Evolutionary conservation across 2,113 vertebrate species (phyloP), one percentile per base, ranked within the genome.

Genomic region (Myotis yumanensis): DNA sequence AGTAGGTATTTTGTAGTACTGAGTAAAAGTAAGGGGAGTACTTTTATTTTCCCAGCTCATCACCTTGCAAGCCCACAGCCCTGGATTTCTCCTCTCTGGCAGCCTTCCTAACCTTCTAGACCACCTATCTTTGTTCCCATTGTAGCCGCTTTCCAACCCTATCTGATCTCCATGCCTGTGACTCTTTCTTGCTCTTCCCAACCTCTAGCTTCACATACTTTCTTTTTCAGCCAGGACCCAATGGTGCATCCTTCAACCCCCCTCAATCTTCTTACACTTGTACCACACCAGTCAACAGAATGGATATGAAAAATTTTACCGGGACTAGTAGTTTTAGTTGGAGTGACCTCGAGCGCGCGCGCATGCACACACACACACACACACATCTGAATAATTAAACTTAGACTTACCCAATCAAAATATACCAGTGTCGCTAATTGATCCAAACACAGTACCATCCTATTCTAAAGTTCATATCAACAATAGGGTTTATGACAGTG

Each of bases 291-390:
- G 22, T 43, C 54, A 89, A 83, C 30, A 79, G 85, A 89, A 89
- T 15, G 62, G 57, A 22, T 0, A n/a, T 9, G 16, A 1, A 0
- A 1, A 46, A 2, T 16, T 32, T 28, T 16, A 75, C 8, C 32
- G 83, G 32, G 7, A 35, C 48, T 90, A 3, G 35, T 85, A 90
- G 91, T 95, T 97, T 97, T 35, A 81, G 51, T 95, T 98, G 93
- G 75, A 95, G 95, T n/a, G 40, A 98, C 93, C 94, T 85, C 54
- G 93, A 90, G 92, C 32, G 40, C 17, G 57, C 17, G 25, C 46
- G 30, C 32, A 9, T 6, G 35, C 16, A 11, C n/a, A 37, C n/a
- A 69, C 68, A 69, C 18, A 88, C 23, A 66, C 64, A 66, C 64
- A 66, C 15, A 37, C 5, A n/a, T 75, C 95, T 87, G 48, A 77